Base-by-base conservation (phyloP, 37 sponge, comb jelly and placozoan genomes). In the Beroe ovata region DNA sequence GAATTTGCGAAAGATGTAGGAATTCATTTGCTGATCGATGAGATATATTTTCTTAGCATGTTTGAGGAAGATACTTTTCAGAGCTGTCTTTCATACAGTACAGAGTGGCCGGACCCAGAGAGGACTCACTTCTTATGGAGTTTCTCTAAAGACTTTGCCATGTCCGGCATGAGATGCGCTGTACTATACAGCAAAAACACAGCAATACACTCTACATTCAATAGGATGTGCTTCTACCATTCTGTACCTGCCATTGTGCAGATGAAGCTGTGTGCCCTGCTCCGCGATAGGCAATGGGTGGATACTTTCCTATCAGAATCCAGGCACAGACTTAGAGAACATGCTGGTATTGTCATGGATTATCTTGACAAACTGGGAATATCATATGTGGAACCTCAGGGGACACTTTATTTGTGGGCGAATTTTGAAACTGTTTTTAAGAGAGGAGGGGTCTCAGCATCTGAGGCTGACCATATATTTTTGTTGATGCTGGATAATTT, bases 61-160 rank as follows among this genome's bases (percentile, higher is more conserved):
- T 77, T 77, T 23, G 84, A 77, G 84, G 84, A 42, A 11, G 84
- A 25, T 0, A 40, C 8, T 0, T 77, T 77, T 19, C 54, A 77
- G 47, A 77, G 84, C 22, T 77, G 84, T 20, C 47, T 77, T 1
- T 77, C 84, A 20, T 77, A 40, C 84, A 77, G 54, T 35, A 1
- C 8, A 1, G 84, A 77, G 47, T 77, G 84, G 84, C 84, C 84
- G 0, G 84, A 77, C 28, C 84, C 84, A 40, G 54, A 30, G 20
- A 8, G 84, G 6, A 77, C 84, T 3, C 84, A 77, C 28, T 77
- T 77, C 28, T 42, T 77, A 28, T 77, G 84, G 84, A 36, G 84
- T 8, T 77, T 77, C 54, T 77, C 84, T 40, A 77, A 77, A 25
- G 84, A 77, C 28, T 77, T 77, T 26, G 26, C 84, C 42, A 77